These are phyloP conservation scores for Nylanderia fulva DNA, from an alignment of 1,140 invertebrate species.

Conservation along the genomic window DNA sequence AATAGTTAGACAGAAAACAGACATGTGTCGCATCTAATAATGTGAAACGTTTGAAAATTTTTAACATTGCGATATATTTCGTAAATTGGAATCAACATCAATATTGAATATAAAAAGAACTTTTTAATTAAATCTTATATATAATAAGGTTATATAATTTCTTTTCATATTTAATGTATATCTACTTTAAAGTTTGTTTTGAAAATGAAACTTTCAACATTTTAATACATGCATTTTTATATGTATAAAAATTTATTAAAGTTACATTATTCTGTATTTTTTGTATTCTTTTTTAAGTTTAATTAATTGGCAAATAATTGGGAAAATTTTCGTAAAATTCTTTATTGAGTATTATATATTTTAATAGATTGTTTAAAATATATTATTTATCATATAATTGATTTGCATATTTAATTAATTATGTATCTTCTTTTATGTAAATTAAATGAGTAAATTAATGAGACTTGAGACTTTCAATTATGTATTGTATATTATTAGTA, in stretches of 20 bases:
- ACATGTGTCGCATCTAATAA: constrained; percentile 13
- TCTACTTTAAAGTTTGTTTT: no score
- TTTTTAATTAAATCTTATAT: not conserved
- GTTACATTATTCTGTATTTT: not conserved
- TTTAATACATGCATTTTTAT: not conserved
- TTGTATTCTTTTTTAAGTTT: not conserved
- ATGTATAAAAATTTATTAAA: no score
- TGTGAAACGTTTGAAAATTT: not conserved
- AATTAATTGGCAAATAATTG: not conserved
- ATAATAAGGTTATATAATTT: not conserved
- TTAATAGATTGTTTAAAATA: not conserved
- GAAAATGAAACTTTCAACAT: no score
- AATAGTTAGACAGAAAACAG: not conserved
- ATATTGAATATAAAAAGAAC: not conserved
- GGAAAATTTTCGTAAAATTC: not conserved
- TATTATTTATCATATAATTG: constrained; percentile 22
- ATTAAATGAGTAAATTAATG: constrained; percentile 29
- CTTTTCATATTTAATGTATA: no score
- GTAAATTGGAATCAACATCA: not conserved
- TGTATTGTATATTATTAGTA: not conserved
- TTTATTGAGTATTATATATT: not conserved
- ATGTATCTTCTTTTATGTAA: constrained; percentile 22
- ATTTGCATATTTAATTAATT: constrained; percentile 4
- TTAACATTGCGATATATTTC: not conserved
- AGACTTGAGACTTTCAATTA: constrained; percentile 3